A percentile compares a stretch with the other conserved stretches of the same genome.
Conservation (phyloP, 1,140 invertebrate species). For the Cydia amplana region DNA sequence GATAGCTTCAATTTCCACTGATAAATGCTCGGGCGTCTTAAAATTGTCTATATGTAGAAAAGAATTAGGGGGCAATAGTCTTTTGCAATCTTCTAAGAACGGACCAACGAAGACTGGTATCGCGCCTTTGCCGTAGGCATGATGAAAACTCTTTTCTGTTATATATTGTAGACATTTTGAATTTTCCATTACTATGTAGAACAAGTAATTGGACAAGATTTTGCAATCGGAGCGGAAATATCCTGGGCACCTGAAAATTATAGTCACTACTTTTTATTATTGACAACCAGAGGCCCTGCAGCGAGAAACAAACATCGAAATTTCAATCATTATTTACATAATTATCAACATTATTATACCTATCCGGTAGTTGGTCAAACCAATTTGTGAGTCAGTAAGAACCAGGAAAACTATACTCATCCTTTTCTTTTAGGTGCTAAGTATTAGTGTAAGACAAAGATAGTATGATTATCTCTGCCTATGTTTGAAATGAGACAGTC, state of each 20-base stretch:
- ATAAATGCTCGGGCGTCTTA: constrained; percentile 81
- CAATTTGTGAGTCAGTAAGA: too few relatives aligned
- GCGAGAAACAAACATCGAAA: too few relatives aligned
- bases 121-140: constrained; percentile 82
- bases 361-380: too few relatives aligned
- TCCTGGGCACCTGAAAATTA: constrained; percentile 81
- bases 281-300: too few relatives aligned
- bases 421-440: too few relatives aligned
- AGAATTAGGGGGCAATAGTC: constrained; percentile 82
- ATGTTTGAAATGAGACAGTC: too few relatives aligned
- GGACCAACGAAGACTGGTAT: constrained; percentile 87
- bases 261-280: too few relatives aligned
- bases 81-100: constrained; percentile 72
- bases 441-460: too few relatives aligned
- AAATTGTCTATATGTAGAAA: constrained; percentile 89
- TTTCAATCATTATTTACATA: too few relatives aligned
- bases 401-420: too few relatives aligned
- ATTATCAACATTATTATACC: too few relatives aligned
- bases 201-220: constrained; percentile 82
- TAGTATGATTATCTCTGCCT: too few relatives aligned
- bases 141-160: constrained; percentile 86
- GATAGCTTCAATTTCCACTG: constrained; percentile 77
- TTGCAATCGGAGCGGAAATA: constrained; percentile 82
- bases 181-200: constrained; percentile 90
- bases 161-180: constrained; percentile 85